Evolutionary conservation across 2,113 vertebrate genomes (phyloP).

Genomic region (Hippocampus comes): DNA sequence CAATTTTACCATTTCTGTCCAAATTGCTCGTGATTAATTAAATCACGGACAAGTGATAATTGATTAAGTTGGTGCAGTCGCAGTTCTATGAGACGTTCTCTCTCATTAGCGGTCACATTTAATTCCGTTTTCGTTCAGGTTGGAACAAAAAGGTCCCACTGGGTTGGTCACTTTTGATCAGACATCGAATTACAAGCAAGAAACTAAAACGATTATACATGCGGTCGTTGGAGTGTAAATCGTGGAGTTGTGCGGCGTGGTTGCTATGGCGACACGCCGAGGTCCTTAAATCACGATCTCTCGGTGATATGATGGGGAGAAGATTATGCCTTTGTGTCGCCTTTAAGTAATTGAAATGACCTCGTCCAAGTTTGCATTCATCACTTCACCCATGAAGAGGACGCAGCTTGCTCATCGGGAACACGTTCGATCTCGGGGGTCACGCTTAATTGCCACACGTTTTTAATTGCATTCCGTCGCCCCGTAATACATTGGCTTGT

Average conservation of each 20-base stretch:
- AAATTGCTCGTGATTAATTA: background rate
- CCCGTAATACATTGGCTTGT: slow-evolving; percentile 7
- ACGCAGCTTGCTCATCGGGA: background rate
- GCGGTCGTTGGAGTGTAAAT: background rate
- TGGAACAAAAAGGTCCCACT: background rate
- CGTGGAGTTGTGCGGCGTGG: background rate
- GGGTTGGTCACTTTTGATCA: background rate
- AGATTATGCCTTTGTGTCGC: background rate
- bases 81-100: background rate
- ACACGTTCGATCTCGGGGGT: background rate
- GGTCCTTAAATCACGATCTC: background rate
- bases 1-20: background rate
- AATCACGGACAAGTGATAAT: slow-evolving; percentile 1
- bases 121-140: slow-evolving; percentile 17
- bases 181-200: background rate
- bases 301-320: background rate
- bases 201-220: background rate
- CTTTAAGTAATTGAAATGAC: background rate
- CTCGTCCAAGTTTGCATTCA: background rate
- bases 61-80: background rate
- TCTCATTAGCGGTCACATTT: slow-evolving; percentile 38
- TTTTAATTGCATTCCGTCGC: background rate
- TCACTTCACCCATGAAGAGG: background rate
- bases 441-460: background rate
- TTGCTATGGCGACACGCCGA: background rate